Evolutionary conservation across 2,113 vertebrate genomes (phyloP).

Genomic region (Nibea coibor): DNA sequence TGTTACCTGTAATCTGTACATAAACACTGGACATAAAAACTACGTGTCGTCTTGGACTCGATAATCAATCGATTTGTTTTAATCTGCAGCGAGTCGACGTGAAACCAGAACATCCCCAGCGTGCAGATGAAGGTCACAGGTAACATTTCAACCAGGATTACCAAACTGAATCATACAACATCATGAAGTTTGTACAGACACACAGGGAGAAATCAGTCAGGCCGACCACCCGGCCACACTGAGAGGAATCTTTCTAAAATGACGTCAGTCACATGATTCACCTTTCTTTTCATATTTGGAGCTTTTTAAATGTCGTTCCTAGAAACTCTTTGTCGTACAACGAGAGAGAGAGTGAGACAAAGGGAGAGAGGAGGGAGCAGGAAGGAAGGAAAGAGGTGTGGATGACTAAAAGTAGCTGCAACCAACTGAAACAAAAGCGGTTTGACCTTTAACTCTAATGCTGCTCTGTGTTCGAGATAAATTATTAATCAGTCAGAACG

Average conservation of each 20-base stretch:
- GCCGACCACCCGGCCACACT: not conserved
- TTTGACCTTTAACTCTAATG: constrained; percentile 43
- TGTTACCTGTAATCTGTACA: constrained; percentile 69
- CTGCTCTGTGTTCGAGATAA: too few species aligned
- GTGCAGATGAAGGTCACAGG: too few species aligned
- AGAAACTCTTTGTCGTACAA: constrained; percentile 31
- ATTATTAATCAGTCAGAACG: too few species aligned
- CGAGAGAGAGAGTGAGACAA: not conserved
- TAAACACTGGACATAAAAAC: constrained; percentile 37
- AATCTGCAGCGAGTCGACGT: too few species aligned
- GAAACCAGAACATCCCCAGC: too few species aligned
- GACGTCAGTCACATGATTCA: not conserved
- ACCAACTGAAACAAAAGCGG: constrained; percentile 66
- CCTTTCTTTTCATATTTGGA: not conserved
- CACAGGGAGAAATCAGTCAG: not conserved
- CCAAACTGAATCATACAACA: too few species aligned
- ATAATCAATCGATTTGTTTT: too few species aligned
- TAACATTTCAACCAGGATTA: too few species aligned
- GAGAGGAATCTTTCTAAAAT: not conserved
- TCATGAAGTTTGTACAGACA: too few species aligned
- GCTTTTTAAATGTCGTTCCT: constrained; percentile 30
- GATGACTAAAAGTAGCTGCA: constrained; percentile 62
- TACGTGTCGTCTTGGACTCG: constrained; percentile 3
- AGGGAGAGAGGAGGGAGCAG: constrained; percentile 33
- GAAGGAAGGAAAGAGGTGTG: constrained; percentile 83